Conservation (phyloP, 2,888 invertebrate genomes). For the Agrotis clavis region DNA sequence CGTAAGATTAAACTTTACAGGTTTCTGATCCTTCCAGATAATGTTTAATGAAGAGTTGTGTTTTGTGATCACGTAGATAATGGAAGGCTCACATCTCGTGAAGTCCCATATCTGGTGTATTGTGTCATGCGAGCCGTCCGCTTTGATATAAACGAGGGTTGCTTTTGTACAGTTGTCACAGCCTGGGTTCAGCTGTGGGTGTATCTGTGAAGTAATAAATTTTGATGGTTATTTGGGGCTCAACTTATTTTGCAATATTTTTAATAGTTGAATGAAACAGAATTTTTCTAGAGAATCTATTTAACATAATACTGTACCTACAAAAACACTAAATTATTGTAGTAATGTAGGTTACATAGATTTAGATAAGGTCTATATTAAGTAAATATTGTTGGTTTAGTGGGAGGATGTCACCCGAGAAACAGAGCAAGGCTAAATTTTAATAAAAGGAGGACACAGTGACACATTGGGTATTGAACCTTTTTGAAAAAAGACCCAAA, state of each 20-base stretch:
- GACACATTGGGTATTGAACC: neutral
- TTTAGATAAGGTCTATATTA: slow-evolving; percentile 34
- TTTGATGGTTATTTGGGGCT: neutral
- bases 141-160: slow-evolving; percentile 89
- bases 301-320: neutral
- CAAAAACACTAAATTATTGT: slow-evolving; percentile 19
- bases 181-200: slow-evolving; percentile 80
- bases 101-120: slow-evolving; percentile 94
- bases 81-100: slow-evolving; percentile 89
- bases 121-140: slow-evolving; percentile 90
- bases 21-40: slow-evolving; percentile 84
- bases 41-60: slow-evolving; percentile 86
- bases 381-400: slow-evolving; percentile 24
- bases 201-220: slow-evolving; percentile 76
- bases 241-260: no score
- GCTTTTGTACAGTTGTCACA: slow-evolving; percentile 77
- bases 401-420: slow-evolving; percentile 41
- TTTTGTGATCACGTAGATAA: slow-evolving; percentile 90
- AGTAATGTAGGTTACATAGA: slow-evolving; percentile 40
- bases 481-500: neutral
- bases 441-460: neutral
- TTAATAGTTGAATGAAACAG: neutral
- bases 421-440: slow-evolving; percentile 34
- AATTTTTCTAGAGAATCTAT: slow-evolving; percentile 10
- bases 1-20: slow-evolving; percentile 81